Base-by-base conservation (phyloP, 2,113 vertebrate genomes). In the Mobula birostris region DNA sequence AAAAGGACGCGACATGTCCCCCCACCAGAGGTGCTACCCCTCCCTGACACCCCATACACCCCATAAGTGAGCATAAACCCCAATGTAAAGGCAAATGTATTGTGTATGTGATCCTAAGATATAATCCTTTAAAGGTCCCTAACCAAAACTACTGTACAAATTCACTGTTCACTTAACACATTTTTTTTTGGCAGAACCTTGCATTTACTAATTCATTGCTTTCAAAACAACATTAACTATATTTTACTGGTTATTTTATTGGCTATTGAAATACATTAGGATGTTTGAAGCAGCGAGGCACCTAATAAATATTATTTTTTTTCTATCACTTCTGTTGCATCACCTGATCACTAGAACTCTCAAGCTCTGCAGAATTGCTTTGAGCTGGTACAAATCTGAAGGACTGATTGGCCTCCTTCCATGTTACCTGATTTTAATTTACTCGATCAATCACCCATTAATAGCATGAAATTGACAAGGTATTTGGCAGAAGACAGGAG, bases 401-500 rank as follows among this genome's bases (percentile, higher is more conserved):
- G 63, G 63, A 5, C 14, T 66, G 63, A 66, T 11, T 66, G 63
- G 63, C 63, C 63, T 66, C 63, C 63, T 66, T 74, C 21, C 4
- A 19, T 74, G 19, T 74, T 19, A 74, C 5, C 24, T 74, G 15
- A 74, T 74, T 74, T 5, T 24, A 63, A 88, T n/a, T n/a, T 88
- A 66, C n/a, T 88, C 58, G 63, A n/a, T 61, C 85, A 88, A 63
- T 88, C 29, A 63, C 2, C 5, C 29, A 66, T 88, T 29, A 66
- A 88, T 11, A 88, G 29, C 58, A 66, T 88, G 85, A 32, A 61
- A n/a, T 88, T 88, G 85, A n/a, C 85, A n/a, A 87, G 83, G 8
- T 27, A 29, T 88, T 66, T 32, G 85, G 85, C 58, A 88, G 58
- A 88, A 88, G 85, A 63, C 58, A 88, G 58, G 85, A 66, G 3